Evolutionary conservation across 2,888 invertebrate genomes (phyloP).

Genomic region (Hydroisotoma schaefferi): DNA sequence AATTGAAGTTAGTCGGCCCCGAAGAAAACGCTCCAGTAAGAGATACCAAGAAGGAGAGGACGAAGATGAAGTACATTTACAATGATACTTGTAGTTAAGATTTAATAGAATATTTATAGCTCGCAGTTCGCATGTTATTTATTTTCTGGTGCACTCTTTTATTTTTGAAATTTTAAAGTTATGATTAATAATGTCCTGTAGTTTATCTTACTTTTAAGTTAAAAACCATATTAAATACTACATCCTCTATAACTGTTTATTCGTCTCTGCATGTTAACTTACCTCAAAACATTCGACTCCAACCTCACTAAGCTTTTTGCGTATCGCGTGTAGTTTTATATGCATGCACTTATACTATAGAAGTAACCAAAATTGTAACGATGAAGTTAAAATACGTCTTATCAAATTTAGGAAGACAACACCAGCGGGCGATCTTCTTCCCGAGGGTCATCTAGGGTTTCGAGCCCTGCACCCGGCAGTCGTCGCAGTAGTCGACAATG

Average conservation of each 20-base stretch:
- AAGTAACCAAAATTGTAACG: background rate
- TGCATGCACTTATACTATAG: too few relatives aligned
- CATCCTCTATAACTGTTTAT: background rate
- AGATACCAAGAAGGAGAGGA: constrained; percentile 42
- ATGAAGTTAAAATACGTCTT: background rate
- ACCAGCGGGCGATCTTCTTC: constrained; percentile 44
- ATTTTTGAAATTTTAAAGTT: too few relatives aligned
- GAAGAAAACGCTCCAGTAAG: constrained; percentile 38
- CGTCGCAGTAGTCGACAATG: constrained; percentile 31
- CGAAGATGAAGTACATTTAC: constrained; percentile 42
- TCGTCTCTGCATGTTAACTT: background rate
- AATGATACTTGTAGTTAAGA: too few relatives aligned
- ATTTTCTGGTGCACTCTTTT: too few relatives aligned
- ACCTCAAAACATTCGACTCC: background rate
- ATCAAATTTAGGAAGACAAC: constrained; percentile 34
- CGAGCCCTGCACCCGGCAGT: constrained; percentile 42
- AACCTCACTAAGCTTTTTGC: background rate
- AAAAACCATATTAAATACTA: too few relatives aligned
- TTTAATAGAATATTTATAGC: too few relatives aligned
- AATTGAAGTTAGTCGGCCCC: constrained; percentile 22
- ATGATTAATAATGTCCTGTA: too few relatives aligned
- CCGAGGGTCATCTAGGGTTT: constrained; percentile 42
- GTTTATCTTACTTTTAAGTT: too few relatives aligned
- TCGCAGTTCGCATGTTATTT: too few relatives aligned
- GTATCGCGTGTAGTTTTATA: background rate